Evolutionary conservation across 2,113 vertebrate genomes (phyloP).

Genomic region (Rhegmatorhina hoffmannsi): DNA sequence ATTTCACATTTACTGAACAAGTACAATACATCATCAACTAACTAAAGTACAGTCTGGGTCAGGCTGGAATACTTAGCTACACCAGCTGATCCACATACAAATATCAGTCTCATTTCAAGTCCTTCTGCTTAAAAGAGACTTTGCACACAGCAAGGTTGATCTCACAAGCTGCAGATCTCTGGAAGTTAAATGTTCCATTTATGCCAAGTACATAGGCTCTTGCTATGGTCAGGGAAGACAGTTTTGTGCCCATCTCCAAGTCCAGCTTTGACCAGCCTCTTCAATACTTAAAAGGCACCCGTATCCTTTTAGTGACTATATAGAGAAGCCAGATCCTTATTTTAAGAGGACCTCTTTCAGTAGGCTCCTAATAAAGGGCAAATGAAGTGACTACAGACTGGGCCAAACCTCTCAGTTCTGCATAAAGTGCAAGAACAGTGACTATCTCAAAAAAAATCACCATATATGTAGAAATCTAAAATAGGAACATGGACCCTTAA

Average conservation of each 20-base stretch:
- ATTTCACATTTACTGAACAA: slow-evolving; percentile 35
- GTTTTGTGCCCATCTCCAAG: neutral
- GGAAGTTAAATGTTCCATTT: neutral
- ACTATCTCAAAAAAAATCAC: neutral
- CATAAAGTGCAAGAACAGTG: neutral
- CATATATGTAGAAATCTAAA: neutral
- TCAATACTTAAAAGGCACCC: neutral
- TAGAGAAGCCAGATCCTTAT: neutral
- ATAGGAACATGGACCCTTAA: neutral
- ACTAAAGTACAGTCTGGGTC: neutral
- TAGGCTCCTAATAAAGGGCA: neutral
- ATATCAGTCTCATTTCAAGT: neutral
- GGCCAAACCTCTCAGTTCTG: neutral
- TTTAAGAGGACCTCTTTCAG: neutral
- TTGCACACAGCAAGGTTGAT: neutral
- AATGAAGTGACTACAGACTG: neutral
- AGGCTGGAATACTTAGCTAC: neutral
- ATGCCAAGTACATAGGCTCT: neutral
- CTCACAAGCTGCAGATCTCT: neutral
- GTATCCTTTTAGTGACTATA: neutral
- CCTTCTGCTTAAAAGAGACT: neutral
- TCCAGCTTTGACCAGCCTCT: neutral
- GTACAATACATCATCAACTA: slow-evolving; percentile 16
- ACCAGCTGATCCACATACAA: neutral
- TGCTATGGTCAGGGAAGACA: neutral